A percentile compares a stretch with the other conserved stretches of the same genome.
These are phyloP conservation scores for Ennomos quercinarius DNA, from an alignment of 2,888 invertebrate species.

Conservation along the genomic window DNA sequence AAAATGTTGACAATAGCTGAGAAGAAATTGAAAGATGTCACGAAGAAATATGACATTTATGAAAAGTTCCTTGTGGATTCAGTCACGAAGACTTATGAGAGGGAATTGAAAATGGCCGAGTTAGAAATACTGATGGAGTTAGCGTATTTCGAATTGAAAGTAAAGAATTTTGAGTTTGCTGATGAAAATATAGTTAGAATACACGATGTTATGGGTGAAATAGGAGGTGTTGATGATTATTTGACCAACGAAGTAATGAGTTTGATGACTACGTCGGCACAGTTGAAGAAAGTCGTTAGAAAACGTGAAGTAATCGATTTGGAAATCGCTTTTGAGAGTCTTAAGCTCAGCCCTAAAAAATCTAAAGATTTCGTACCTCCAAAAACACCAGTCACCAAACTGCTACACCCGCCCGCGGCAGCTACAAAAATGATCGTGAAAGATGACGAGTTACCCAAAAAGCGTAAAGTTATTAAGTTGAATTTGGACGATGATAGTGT, in stretches of 20 bases:
- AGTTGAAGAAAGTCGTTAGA: slow-evolving; percentile 45
- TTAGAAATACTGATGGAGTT: slow-evolving; percentile 63
- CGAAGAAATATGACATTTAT: slow-evolving; percentile 40
- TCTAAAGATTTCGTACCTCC: slow-evolving; percentile 27
- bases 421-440: slow-evolving; percentile 51
- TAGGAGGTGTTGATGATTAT: slow-evolving; percentile 43
- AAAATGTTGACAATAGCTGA: slow-evolving; percentile 51
- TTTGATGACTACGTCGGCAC: slow-evolving; percentile 59
- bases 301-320: slow-evolving; percentile 48
- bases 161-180: slow-evolving; percentile 45
- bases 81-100: slow-evolving; percentile 36
- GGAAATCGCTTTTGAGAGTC: slow-evolving; percentile 49
- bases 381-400: slow-evolving; percentile 60
- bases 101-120: slow-evolving; percentile 49
- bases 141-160: slow-evolving; percentile 62
- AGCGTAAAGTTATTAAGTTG: slow-evolving; percentile 62
- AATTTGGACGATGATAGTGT: slow-evolving; percentile 54
- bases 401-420: slow-evolving; percentile 42
- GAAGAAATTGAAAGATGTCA: slow-evolving; percentile 44
- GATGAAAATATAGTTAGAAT: slow-evolving; percentile 63
- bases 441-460: slow-evolving; percentile 65
- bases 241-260: slow-evolving; percentile 63
- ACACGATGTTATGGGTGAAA: slow-evolving; percentile 60
- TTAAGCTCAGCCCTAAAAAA: slow-evolving; percentile 21
- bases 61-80: slow-evolving; percentile 54